Base-by-base conservation (phyloP, 2,797 vertebrate species). In the Rhabdophis nuchalis region DNA sequence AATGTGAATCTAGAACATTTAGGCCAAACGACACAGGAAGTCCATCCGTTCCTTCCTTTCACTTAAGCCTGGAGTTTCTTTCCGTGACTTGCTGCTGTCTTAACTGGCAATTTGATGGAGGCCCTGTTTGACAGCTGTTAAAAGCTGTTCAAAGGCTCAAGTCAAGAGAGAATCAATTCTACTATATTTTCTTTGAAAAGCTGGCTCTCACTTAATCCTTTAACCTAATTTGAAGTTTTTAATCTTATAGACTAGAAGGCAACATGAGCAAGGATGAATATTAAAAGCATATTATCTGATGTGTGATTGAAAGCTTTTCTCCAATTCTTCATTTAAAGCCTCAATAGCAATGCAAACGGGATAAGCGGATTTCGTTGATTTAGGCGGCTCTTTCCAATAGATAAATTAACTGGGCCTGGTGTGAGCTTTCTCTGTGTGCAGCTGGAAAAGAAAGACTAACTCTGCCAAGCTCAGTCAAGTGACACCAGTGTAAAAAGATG, bases 281-380 rank as follows among this genome's bases (percentile, higher is more conserved):
- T 50, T 18, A 53, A 87, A 60, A 50, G 91, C 82, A 93, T 90
- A 90, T 91, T 89, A 89, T 90, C 86, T 0, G 32, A 46, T 92
- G 64, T 20, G 29, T 86, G 68, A 90, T 7, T 64, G 41, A 85
- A 92, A 29, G 64, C 89, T 87, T 92, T 91, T 89, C 91, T 89
- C 85, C 90, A 77, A 53, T 77, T 88, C 61, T 82, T 60, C 91
- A 93, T 92, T 91, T 94, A 94, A 93, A 92, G 91, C 64, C 87
- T 95, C 94, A 60, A 68, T 94, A 82, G 92, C 93, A 95, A 92
- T 92, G 94, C 46, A 60, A 89, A 93, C 64, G 86, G 88, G 82
- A 88, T 93, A 50, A 93, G 94, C 87, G 56, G 94, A 92, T 94
- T 89, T 54, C 91, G 58, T 85, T 93, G 87, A 90, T 68, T 90